Percentiles rank a stretch among this genome's conserved stretches.
Conservation (phyloP, 2,888 invertebrate genomes). For the Plagodis dolabraria region DNA sequence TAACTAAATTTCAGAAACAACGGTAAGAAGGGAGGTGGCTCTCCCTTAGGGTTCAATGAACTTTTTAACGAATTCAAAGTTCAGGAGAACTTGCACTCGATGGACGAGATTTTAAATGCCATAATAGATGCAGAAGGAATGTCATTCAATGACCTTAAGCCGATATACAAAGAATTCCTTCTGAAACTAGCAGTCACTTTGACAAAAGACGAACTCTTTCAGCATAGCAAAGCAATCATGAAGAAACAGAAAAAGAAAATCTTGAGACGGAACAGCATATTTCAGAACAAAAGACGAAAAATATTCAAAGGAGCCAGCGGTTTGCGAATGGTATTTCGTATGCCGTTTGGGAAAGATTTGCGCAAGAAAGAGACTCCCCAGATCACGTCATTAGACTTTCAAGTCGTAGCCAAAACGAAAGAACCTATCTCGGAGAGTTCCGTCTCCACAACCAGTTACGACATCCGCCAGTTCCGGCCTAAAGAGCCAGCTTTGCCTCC, state of each 20-base stretch:
- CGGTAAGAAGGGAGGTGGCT: constrained; percentile 88
- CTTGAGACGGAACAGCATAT: constrained; percentile 82
- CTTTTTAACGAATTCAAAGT: constrained; percentile 94
- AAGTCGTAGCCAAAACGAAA: constrained; percentile 50
- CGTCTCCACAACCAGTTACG: constrained; percentile 86
- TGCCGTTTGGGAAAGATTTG: constrained; percentile 80
- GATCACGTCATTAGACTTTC: constrained; percentile 55
- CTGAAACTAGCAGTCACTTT: constrained; percentile 94
- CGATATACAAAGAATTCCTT: constrained; percentile 95
- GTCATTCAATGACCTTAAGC: constrained; percentile 96
- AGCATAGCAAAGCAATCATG: constrained; percentile 95
- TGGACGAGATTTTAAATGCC: constrained; percentile 94
- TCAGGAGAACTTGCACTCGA: constrained; percentile 94
- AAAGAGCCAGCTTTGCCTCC: constrained; percentile 77
- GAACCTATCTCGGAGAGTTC: constrained; percentile 84
- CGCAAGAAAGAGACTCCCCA: constrained; percentile 62
- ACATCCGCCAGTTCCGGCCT: constrained; percentile 85
- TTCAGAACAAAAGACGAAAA: constrained; percentile 85
- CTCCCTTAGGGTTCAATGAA: constrained; percentile 94
- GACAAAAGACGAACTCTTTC: constrained; percentile 96
- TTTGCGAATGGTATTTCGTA: constrained; percentile 87
- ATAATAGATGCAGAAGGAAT: constrained; percentile 96
- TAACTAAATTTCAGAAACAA: constrained; percentile 79
- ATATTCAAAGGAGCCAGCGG: constrained; percentile 86
- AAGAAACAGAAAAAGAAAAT: constrained; percentile 91